Evolutionary conservation across 2,888 invertebrate species (phyloP).

Genomic region (Paralinhomoeus sp.): DNA sequence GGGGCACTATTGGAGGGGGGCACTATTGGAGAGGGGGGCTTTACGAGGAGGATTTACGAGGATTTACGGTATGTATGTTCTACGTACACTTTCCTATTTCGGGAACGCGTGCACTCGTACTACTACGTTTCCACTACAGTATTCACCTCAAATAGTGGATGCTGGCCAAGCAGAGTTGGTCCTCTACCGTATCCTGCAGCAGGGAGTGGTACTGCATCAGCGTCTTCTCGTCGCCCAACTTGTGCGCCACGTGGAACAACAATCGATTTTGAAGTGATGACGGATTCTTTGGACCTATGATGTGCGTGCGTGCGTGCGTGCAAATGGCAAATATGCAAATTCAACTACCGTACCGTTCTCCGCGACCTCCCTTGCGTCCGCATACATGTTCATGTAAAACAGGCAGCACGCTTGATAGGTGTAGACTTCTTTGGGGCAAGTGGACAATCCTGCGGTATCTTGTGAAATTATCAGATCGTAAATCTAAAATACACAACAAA

Average conservation of each 20-base stretch:
- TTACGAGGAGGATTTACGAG: too few relatives aligned
- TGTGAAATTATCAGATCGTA: conserved; percentile 31
- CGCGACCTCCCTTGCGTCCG: conserved; percentile 41
- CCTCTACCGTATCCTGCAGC: conserved; percentile 60
- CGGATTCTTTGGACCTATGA: conserved; percentile 37
- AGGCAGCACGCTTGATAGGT: conserved; percentile 75
- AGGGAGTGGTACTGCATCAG: conserved; percentile 60
- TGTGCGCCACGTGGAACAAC: conserved; percentile 75
- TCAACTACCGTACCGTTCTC: conserved; percentile 25
- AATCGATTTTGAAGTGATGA: conserved; percentile 54
- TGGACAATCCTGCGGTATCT: conserved; percentile 28
- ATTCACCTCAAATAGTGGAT: conserved; percentile 80
- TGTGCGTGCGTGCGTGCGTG: not conserved
- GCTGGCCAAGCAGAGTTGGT: conserved; percentile 79
- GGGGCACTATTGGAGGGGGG: too few relatives aligned
- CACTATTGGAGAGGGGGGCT: too few relatives aligned
- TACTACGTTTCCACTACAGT: too few relatives aligned
- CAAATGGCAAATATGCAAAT: not conserved
- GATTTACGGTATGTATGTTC: too few relatives aligned
- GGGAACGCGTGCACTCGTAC: too few relatives aligned
- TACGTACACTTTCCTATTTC: too few relatives aligned
- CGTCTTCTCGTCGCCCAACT: conserved; percentile 61
- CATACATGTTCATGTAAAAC: conserved; percentile 70
- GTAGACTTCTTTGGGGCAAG: conserved; percentile 36
- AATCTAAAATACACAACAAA: conserved; percentile 19